A percentile compares a stretch with the other conserved stretches of the same genome.
Conservation (phyloP, 2,797 vertebrate genomes). For the Lates japonicus region DNA sequence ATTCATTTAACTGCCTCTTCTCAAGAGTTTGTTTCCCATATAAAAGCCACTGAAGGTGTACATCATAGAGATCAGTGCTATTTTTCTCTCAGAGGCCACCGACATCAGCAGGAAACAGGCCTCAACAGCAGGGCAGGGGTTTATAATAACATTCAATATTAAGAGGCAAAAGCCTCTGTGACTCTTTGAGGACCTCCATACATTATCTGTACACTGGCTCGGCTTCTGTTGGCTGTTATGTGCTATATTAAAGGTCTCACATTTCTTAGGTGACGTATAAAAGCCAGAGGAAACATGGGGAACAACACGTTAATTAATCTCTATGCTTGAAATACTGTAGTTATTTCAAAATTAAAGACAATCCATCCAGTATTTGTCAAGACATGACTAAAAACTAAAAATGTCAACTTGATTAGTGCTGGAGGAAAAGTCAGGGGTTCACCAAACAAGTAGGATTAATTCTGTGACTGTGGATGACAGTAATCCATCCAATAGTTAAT, state of each 20-base stretch:
- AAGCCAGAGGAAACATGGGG: background rate
- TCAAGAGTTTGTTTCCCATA: conserved; percentile 31
- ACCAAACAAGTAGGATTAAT: background rate
- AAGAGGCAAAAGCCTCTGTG: conserved; percentile 7
- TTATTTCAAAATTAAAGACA: background rate
- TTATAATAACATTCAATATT: conserved; percentile 37
- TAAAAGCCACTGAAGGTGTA: conserved; percentile 9
- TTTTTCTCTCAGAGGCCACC: conserved; percentile 28
- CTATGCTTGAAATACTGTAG: background rate
- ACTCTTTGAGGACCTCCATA: conserved; percentile 15
- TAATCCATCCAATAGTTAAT: background rate
- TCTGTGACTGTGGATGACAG: background rate
- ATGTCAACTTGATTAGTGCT: background rate
- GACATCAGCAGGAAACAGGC: conserved; percentile 36
- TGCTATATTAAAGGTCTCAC: background rate
- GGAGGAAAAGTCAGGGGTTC: background rate
- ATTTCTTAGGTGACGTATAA: background rate
- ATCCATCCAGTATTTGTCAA: background rate
- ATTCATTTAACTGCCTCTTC: conserved; percentile 27
- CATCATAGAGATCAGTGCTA: conserved; percentile 7
- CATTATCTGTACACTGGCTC: conserved; percentile 5
- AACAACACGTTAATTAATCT: background rate
- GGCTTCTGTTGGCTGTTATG: background rate
- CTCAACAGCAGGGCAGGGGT: conserved; percentile 20
- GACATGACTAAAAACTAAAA: background rate